Base-by-base conservation (phyloP, 2,797 vertebrate genomes). In the Ceryle rudis region DNA sequence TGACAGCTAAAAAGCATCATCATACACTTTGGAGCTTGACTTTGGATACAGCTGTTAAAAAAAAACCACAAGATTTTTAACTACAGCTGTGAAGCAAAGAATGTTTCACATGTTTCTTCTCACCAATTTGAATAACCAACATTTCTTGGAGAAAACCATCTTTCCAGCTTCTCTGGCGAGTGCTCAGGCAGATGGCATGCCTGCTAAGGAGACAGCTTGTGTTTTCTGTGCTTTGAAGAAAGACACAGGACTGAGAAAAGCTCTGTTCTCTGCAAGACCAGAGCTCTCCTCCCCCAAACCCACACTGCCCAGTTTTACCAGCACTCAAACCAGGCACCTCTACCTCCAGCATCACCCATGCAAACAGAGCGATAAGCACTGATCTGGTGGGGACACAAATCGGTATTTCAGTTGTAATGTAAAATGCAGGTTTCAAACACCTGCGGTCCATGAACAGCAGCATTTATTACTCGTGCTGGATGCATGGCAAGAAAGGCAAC, bases 261-360 rank as follows among this genome's bases (percentile, higher is more conserved):
- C 44, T 44, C 26, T 0, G 0, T 11, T n/a, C 23, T 26, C 84
- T 37, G 8, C 4, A 0, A 13, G 9, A 28, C 33, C 39, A 46
- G 25, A 47, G 37, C 47, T 61, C 60, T 58, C 29, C 41, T 47
- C 23, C 51, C n/a, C 66, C 42, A 71, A 91, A 37, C 6, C 9
- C 41, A 46, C 7, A 5, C 23, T 22, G 31, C 26, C 14, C 4
- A 1, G 28, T 8, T 12, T 39, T 74, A 47, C 65, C 73, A 47
- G 49, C 55, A 51, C 15, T 42, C 72, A 67, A 67, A 67, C 11
- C 37, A 44, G 58, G 14, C 41, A 54, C 51, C 21, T 78, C 70
- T 52, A 20, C 62, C 87, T 61, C 28, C 52, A 93, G 77, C 77
- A 86, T 10, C 46, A 21, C 14, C 67, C 6, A 2, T 5, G 4